phyloP scores from a whole-genome alignment of 2,888 invertebrate species.

The Lasioglossum villosulum region DNA sequence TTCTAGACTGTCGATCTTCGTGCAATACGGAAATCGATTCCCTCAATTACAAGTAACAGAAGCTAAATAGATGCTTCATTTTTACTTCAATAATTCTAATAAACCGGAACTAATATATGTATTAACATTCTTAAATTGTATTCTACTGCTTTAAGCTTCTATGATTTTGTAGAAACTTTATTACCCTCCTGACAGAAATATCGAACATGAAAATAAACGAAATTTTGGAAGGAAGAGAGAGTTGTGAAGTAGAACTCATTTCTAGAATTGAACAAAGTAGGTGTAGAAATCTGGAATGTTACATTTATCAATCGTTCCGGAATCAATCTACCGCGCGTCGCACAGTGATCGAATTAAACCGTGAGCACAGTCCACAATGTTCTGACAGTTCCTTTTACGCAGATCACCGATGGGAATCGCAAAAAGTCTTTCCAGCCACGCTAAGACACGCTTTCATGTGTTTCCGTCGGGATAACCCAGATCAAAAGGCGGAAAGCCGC shows the following conservation, averaged over 20 bases:
- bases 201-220: background rate
- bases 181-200: background rate
- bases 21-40: no score
- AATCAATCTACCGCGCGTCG: background rate
- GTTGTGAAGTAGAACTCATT: background rate
- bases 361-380: background rate
- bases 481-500: slow-evolving; percentile 57
- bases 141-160: no score
- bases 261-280: background rate
- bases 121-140: no score
- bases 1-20: no score
- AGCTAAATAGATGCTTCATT: no score
- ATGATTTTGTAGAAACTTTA: background rate
- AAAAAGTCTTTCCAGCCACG: background rate
- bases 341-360: slow-evolving; percentile 12
- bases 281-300: background rate
- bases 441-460: slow-evolving; percentile 34
- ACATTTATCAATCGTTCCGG: background rate
- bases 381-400: slow-evolving; percentile 13
- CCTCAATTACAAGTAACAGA: no score
- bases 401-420: background rate
- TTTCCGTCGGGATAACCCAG: slow-evolving; percentile 37
- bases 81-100: no score
- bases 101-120: no score
- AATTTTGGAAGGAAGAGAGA: background rate